Percentiles rank a stretch among this genome's conserved stretches.
phyloP scores from a whole-genome alignment of 2,113 vertebrate species.

The Typhlomys cinereus region DNA sequence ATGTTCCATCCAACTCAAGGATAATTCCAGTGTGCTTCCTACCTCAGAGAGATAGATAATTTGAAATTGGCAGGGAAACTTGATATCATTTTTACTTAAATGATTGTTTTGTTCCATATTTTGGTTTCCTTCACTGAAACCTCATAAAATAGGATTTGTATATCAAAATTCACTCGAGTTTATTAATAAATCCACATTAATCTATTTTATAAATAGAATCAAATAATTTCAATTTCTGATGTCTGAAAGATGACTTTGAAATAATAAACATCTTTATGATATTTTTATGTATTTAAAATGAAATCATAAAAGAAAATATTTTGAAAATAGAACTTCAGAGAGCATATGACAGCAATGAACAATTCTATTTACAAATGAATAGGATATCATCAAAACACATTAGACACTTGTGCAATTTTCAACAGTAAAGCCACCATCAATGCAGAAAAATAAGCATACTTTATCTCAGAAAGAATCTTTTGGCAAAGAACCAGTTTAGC shows the following conservation, averaged over 20 bases:
- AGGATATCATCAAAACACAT: neutral
- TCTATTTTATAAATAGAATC: neutral
- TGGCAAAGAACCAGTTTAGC: neutral
- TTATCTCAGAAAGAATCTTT: neutral
- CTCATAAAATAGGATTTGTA: neutral
- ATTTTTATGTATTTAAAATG: conserved; percentile 21
- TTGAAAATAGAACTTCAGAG: neutral
- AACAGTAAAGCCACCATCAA: neutral
- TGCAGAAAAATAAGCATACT: neutral
- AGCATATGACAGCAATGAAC: neutral
- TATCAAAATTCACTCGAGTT: neutral
- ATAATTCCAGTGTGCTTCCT: neutral
- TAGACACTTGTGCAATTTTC: too few species aligned
- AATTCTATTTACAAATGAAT: neutral
- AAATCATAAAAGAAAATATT: neutral
- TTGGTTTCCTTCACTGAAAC: neutral
- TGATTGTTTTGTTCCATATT: neutral
- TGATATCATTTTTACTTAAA: neutral
- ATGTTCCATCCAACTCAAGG: neutral
- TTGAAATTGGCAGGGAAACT: neutral
- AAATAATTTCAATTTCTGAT: neutral
- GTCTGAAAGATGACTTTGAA: neutral
- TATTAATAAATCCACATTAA: neutral
- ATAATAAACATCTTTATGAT: neutral
- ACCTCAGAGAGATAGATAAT: neutral